A percentile compares a stretch with the other conserved stretches of the same genome.
These are phyloP conservation scores for Aurelia coerulea DNA, from an alignment of 30 jellyfish, hydroid and myxozoan species.

Conservation along the genomic window DNA sequence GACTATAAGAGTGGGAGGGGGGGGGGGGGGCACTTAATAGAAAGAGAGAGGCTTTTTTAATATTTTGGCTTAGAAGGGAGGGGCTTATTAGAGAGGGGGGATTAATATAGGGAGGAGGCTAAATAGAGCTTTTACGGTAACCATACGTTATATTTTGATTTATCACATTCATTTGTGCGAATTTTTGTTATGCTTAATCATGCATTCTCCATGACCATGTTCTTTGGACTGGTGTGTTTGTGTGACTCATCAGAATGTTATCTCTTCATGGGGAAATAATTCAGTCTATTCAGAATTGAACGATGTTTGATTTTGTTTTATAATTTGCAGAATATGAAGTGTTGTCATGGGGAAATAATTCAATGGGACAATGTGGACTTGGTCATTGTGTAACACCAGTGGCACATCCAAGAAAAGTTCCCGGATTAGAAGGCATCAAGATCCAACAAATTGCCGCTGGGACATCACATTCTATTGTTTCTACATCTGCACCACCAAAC, in stretches of 20 bases:
- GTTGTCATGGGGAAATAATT: constrained; percentile 90
- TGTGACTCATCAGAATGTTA: neutral
- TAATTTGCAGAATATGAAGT: constrained; percentile 71
- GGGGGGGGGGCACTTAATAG: no score
- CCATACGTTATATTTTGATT: no score
- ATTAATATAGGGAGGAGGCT: no score
- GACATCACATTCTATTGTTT: constrained; percentile 91
- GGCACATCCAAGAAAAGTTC: constrained; percentile 80
- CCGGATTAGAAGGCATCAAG: constrained; percentile 69
- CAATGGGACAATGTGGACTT: constrained; percentile 98
- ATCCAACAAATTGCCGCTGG: constrained; percentile 95
- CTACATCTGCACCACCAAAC: constrained; percentile 89
- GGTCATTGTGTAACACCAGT: constrained; percentile 97
- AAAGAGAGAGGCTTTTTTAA: no score
- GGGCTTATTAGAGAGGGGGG: no score
- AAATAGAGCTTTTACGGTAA: no score
- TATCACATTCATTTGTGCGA: no score
- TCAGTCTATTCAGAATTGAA: neutral
- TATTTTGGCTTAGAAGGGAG: no score
- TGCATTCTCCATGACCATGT: no score
- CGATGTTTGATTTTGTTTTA: neutral
- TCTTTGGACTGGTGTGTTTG: no score
- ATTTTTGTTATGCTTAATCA: no score
- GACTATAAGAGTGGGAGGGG: no score
- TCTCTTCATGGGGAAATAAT: constrained; percentile 15